These are phyloP conservation scores for Cephalopachus bancanus DNA, from an alignment of 2,797 vertebrate genomes.

Conservation along the genomic window DNA sequence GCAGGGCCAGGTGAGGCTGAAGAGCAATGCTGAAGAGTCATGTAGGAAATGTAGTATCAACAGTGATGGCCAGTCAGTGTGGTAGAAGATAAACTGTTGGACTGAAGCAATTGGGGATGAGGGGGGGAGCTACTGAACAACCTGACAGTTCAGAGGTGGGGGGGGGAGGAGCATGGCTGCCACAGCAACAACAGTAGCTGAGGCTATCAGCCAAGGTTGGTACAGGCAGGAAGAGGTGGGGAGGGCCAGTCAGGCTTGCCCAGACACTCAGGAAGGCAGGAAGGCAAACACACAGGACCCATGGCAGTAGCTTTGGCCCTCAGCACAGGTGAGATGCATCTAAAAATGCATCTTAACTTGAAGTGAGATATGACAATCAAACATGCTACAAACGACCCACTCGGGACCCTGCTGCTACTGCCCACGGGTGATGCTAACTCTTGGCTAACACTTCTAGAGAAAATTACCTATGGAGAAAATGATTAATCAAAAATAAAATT, in stretches of 20 bases:
- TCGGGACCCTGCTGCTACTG: background rate
- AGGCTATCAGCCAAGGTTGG: background rate
- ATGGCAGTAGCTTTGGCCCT: fast-evolving
- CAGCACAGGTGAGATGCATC: background rate
- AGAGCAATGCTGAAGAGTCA: background rate
- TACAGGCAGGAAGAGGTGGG: fast-evolving
- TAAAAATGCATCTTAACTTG: background rate
- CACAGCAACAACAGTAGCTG: background rate
- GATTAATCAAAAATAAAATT: constrained; percentile 75
- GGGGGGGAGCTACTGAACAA: background rate
- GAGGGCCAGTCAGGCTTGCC: background rate
- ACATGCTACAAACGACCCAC: background rate
- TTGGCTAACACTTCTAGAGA: constrained; percentile 52
- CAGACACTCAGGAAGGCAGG: background rate
- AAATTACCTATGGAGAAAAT: constrained; percentile 69
- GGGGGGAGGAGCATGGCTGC: background rate
- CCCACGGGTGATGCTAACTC: background rate
- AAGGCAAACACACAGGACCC: background rate
- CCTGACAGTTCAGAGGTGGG: background rate
- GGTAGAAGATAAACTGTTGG: constrained; percentile 38
- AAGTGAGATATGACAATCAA: background rate
- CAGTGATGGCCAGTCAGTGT: fast-evolving
- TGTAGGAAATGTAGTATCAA: background rate
- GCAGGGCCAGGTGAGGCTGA: background rate
- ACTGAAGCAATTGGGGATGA: constrained; percentile 14